Evolutionary conservation across 1,140 invertebrate genomes (phyloP).

Genomic region (Nasonia vitripennis): DNA sequence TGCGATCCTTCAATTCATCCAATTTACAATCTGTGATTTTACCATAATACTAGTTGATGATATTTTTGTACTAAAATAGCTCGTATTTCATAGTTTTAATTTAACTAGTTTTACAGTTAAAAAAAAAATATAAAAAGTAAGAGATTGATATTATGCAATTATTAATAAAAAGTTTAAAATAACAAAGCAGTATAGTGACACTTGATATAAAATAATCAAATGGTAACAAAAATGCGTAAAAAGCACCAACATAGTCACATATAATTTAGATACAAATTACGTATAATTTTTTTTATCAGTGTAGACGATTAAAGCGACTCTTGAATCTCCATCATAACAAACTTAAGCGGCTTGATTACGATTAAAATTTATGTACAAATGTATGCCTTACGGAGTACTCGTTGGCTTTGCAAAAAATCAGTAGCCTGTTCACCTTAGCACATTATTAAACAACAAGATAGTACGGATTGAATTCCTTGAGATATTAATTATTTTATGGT

Average conservation of each 20-base stretch:
- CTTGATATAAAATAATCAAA: constrained; percentile 5
- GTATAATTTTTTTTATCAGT: constrained; percentile 30
- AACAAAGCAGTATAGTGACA: neutral
- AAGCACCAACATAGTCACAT: neutral
- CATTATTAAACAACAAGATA: neutral
- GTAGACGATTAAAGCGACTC: neutral
- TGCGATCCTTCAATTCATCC: neutral
- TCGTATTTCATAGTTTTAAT: neutral
- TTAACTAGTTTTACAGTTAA: neutral
- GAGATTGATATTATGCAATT: neutral
- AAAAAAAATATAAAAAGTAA: neutral
- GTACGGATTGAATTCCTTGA: neutral
- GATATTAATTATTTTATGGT: neutral
- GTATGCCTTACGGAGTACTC: constrained; percentile 17
- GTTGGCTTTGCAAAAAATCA: neutral
- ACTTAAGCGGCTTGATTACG: neutral
- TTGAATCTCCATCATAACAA: neutral
- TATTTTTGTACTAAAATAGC: neutral
- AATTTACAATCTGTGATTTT: neutral
- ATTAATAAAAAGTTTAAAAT: neutral
- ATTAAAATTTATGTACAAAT: constrained; percentile 37
- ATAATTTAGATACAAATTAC: constrained; percentile 26
- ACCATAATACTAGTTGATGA: neutral
- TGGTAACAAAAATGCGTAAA: neutral
- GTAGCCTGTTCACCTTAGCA: neutral